These are phyloP conservation scores for Heliconius ethilla DNA, from an alignment of 2,888 invertebrate genomes.

Conservation along the genomic window DNA sequence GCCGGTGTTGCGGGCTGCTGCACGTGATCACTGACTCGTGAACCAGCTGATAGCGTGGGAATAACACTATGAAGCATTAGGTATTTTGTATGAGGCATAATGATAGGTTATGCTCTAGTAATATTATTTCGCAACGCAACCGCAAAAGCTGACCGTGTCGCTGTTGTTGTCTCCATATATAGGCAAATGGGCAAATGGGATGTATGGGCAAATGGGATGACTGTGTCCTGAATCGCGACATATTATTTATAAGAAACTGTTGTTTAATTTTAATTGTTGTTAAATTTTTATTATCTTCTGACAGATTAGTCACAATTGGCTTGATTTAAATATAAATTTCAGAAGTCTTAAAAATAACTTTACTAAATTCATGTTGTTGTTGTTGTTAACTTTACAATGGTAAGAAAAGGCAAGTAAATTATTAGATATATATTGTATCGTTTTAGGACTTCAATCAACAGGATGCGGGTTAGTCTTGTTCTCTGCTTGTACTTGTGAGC, in stretches of 20 bases:
- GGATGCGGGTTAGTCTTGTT: constrained; percentile 66
- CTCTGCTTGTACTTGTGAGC: constrained; percentile 59
- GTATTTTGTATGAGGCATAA: constrained; percentile 34
- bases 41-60: constrained; percentile 78
- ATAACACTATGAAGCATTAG: constrained; percentile 58
- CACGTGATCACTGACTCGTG: constrained; percentile 67
- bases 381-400: not conserved
- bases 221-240: not conserved
- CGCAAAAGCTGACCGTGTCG: not conserved
- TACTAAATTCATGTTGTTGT: not conserved
- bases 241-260: not conserved
- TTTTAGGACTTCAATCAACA: constrained; percentile 66
- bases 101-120: constrained; percentile 40
- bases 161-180: too few relatives aligned
- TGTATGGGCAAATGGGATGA: not conserved
- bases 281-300: too few relatives aligned
- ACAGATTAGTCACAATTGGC: too few relatives aligned
- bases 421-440: constrained; percentile 48
- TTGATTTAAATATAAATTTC: too few relatives aligned
- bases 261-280: too few relatives aligned
- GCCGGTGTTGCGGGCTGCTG: constrained; percentile 59
- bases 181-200: too few relatives aligned
- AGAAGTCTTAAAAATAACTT: too few relatives aligned
- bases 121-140: constrained; percentile 33
- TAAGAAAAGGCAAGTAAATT: not conserved